phyloP scores from a whole-genome alignment of 1,140 invertebrate species.

The Campoletis sonorensis region DNA sequence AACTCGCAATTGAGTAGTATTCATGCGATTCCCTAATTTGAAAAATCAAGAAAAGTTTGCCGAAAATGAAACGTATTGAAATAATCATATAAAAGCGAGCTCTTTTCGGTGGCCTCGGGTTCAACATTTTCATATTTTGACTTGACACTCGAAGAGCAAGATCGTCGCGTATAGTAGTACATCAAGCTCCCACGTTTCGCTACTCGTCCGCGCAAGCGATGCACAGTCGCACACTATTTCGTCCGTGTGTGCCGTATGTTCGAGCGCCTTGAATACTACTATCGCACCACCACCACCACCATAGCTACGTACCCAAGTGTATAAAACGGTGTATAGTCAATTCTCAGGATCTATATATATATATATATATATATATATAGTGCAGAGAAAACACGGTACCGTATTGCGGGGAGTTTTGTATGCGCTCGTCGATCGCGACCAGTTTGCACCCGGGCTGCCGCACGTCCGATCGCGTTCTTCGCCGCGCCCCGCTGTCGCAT shows the following conservation, averaged over 20 bases:
- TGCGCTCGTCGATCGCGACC: constrained; percentile 27
- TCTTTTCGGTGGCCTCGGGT: no score
- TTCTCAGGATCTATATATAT: background rate
- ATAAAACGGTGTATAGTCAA: background rate
- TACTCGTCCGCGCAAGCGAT: background rate
- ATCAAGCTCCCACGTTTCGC: background rate
- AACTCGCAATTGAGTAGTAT: no score
- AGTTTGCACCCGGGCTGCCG: constrained; percentile 43
- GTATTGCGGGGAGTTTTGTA: constrained; percentile 16
- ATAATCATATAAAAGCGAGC: no score
- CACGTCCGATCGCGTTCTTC: constrained; percentile 38
- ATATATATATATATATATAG: no score
- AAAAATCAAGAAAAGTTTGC: no score
- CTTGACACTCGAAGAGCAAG: no score
- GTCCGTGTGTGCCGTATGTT: no score
- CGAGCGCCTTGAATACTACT: background rate
- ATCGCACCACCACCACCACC: no score
- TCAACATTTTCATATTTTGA: no score
- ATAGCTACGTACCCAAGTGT: background rate
- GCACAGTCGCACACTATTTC: background rate
- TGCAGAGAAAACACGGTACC: background rate
- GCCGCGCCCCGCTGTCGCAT: constrained; percentile 30
- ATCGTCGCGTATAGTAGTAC: background rate
- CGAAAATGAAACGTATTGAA: no score
- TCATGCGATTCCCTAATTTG: no score